These are phyloP conservation scores for Tinamus guttatus DNA, from an alignment of 2,113 vertebrate genomes.

Conservation along the genomic window DNA sequence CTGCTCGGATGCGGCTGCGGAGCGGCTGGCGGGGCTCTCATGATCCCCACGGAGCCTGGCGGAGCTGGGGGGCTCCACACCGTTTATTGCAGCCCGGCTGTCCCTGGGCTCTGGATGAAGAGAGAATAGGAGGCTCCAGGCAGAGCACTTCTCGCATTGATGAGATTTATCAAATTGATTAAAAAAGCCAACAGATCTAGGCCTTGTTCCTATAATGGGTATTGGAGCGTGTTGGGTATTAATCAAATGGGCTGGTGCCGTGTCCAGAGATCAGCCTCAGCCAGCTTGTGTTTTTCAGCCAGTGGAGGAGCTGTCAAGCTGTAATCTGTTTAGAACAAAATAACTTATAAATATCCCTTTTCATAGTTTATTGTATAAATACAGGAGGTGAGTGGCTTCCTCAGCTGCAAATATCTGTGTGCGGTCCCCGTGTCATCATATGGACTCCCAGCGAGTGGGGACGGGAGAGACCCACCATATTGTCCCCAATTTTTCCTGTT, in stretches of 20 bases:
- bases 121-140: background rate
- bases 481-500: background rate
- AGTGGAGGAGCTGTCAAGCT: background rate
- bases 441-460: background rate
- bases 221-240: background rate
- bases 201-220: background rate
- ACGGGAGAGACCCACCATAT: background rate
- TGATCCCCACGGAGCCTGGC: fast-evolving
- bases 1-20: too few species aligned
- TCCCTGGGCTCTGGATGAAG: background rate
- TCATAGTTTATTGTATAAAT: background rate
- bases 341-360: background rate
- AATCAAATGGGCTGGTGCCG: background rate
- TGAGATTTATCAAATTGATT: background rate
- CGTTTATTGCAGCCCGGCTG: background rate
- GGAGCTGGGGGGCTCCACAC: fast-evolving
- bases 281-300: background rate
- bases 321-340: background rate
- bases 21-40: too few species aligned
- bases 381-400: fast-evolving
- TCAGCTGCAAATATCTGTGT: fast-evolving
- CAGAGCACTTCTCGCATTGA: background rate
- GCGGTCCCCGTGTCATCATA: background rate
- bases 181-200: background rate
- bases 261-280: background rate